Conservation (phyloP, 2,113 vertebrate genomes). For the Podiceps cristatus region DNA sequence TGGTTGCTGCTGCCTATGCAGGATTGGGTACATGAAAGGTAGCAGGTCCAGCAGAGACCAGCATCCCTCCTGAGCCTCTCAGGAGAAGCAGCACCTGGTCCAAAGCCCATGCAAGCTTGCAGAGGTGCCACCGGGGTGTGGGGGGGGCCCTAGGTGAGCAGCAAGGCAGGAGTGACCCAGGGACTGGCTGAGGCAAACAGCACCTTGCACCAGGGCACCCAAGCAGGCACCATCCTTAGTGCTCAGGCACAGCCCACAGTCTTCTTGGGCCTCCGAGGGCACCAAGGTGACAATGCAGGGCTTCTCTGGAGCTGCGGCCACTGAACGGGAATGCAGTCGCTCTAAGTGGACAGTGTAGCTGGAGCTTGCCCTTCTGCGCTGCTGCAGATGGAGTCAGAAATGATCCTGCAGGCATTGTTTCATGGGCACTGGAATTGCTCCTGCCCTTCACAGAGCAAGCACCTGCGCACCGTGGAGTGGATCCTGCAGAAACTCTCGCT, state of each 20-base stretch:
- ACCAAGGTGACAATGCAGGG: not conserved
- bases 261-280: not conserved
- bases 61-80: not conserved
- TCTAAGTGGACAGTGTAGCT: not conserved
- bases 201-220: not conserved
- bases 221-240: not conserved
- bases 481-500: not conserved
- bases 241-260: not conserved
- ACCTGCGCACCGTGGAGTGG: not conserved
- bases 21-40: not conserved
- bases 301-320: not conserved
- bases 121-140: not conserved
- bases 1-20: not conserved
- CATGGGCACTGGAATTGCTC: not conserved
- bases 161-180: not conserved
- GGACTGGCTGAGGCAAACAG: not conserved
- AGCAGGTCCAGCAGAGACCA: not conserved
- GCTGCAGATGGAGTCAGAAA: not conserved
- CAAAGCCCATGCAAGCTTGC: not conserved
- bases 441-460: not conserved
- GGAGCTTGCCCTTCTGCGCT: not conserved
- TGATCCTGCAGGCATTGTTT: not conserved
- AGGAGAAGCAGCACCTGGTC: not conserved
- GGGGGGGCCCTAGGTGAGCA: not conserved
- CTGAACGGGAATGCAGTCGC: rapidly evolving